Conservation (phyloP, 2,888 invertebrate genomes). For the Masnerella sp. region DNA sequence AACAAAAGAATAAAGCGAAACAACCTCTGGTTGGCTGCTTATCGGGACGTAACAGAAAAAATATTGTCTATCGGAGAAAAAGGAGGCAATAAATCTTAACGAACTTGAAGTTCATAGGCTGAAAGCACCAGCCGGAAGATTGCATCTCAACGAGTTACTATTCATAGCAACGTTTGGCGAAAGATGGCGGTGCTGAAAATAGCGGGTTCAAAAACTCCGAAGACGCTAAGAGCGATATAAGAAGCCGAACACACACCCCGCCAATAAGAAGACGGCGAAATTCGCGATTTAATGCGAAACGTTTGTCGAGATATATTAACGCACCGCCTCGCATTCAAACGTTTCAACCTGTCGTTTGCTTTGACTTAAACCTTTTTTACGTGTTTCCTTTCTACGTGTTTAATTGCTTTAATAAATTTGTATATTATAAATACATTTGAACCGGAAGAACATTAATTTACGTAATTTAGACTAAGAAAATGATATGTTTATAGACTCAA, state of each 20-base stretch:
- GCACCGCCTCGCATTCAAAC: conserved; percentile 25
- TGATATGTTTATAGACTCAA: no score
- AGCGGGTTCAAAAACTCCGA: conserved; percentile 61
- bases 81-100: conserved; percentile 54
- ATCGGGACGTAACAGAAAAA: no score
- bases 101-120: conserved; percentile 61
- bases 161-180: conserved; percentile 62
- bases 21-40: no score
- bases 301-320: conserved; percentile 48
- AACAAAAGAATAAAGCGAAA: no score
- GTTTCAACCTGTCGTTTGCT: conserved; percentile 37
- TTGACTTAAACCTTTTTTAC: neutral
- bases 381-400: neutral
- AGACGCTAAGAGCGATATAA: conserved; percentile 57
- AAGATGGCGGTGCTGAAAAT: conserved; percentile 67
- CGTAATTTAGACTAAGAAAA: no score
- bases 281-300: conserved; percentile 51
- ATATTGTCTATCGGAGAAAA: conserved; percentile 33
- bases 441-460: no score
- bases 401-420: no score
- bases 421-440: no score
- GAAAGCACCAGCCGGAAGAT: conserved; percentile 64
- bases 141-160: conserved; percentile 63
- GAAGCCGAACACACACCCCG: conserved; percentile 43
- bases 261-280: conserved; percentile 48